phyloP scores from a whole-genome alignment of 2,797 vertebrate genomes.

The Myotis daubentonii region DNA sequence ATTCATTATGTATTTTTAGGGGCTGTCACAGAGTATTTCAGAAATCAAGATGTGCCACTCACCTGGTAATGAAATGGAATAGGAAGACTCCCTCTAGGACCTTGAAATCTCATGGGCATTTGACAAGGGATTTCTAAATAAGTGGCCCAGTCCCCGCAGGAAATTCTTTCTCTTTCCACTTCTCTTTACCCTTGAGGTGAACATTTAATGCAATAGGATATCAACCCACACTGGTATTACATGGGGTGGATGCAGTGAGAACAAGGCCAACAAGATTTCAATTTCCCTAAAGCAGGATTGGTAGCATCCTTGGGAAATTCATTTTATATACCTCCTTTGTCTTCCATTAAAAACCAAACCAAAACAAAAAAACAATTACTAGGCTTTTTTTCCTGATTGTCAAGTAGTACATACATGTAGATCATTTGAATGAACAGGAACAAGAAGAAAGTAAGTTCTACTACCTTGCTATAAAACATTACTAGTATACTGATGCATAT shows the following conservation, averaged over 20 bases:
- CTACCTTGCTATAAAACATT: background rate
- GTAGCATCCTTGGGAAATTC: background rate
- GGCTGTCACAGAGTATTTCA: too few species aligned
- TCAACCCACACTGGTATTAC: background rate
- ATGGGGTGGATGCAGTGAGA: fast-evolving
- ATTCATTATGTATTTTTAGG: background rate
- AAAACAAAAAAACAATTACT: background rate
- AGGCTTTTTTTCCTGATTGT: background rate
- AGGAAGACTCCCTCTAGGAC: background rate
- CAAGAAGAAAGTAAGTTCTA: background rate
- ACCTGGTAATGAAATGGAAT: background rate
- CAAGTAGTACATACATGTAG: background rate
- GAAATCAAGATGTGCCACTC: background rate
- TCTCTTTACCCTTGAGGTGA: slow-evolving; percentile 24
- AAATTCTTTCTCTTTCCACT: background rate
- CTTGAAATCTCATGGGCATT: background rate
- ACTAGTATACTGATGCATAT: background rate
- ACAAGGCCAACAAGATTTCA: background rate
- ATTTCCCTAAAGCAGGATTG: background rate
- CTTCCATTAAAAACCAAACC: background rate
- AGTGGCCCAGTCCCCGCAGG: background rate
- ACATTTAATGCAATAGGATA: background rate
- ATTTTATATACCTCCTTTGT: background rate
- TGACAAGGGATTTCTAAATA: slow-evolving; percentile 23
- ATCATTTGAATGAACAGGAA: background rate